Evolutionary conservation across 2,888 invertebrate genomes (phyloP), one percentile per base, ranked within the genome.

Genomic region (Ochropleura plecta): DNA sequence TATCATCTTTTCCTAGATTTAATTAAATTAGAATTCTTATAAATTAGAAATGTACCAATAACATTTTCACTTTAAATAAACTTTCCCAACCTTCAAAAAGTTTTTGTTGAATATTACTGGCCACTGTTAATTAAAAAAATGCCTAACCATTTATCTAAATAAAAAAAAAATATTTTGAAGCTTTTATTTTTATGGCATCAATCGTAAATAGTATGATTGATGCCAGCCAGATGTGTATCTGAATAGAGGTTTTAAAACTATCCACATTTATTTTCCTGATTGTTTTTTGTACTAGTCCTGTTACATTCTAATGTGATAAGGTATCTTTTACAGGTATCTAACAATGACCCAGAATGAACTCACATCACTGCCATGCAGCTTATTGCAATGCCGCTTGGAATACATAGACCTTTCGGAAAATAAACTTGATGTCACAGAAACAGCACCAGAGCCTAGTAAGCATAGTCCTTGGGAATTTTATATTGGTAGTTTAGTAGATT

Each of bases 401-500:
- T 92, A 94, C 64, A 89, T 98, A 73, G 97, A 98, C 88, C 88
- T 98, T 51, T 97, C 97, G 1, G 90, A 94, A 30, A 98, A 98
- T 90, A 92, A 93, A 57, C 97, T 97, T 83, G 88, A 91, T 79
- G 85, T 76, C 16, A 86, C 82, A 48, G 85, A 81, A 79, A 82
- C 82, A 60, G 82, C 76, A 49, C 67, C 70, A 42, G 83, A 67
- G 14, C 69, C 71, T 18, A 78, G 75, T 14, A 81, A 83, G 71
- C 82, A 88, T 70, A 88, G 86, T 20, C 90, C 89, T 8, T 95
- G 95, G 95, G 91, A 94, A 12, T 92, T 96, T 42, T 95, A 93
- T 81, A 90, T 97, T 40, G 95, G 96, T 9, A 96, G 93, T 73
- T 93, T 98, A 75, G 94, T 97, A 53, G 97, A 97, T 86, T 90